Conservation (phyloP, 1,140 invertebrate genomes). For the Akabosia matsudoensis region DNA sequence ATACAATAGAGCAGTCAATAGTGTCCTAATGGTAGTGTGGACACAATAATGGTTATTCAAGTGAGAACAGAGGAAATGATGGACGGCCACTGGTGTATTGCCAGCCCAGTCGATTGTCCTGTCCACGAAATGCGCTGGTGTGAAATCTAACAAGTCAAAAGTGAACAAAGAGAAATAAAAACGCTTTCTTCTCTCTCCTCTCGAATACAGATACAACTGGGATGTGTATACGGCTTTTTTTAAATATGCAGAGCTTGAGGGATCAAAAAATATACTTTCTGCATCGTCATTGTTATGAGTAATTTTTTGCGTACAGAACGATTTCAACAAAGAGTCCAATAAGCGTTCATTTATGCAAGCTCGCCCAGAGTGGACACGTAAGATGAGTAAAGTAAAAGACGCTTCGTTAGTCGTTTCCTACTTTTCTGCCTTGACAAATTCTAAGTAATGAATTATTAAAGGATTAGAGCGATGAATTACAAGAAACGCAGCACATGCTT, state of each 20-base stretch:
- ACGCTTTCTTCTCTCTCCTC: neutral
- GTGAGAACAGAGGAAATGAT: neutral
- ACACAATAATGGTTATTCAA: neutral
- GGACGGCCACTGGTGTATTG: too few species aligned
- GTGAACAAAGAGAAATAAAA: neutral
- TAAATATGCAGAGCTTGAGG: neutral
- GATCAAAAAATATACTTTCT: too few species aligned
- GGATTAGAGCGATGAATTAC: too few species aligned
- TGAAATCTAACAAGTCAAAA: neutral
- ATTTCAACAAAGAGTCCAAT: neutral
- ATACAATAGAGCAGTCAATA: neutral
- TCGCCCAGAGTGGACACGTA: neutral
- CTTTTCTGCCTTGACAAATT: neutral
- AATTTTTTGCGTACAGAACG: neutral
- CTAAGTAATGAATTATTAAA: too few species aligned
- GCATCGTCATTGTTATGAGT: conserved; percentile 1
- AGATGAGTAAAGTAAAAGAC: neutral
- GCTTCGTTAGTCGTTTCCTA: neutral
- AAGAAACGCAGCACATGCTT: too few species aligned
- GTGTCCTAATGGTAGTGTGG: neutral
- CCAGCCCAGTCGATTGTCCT: neutral
- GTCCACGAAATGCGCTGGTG: neutral
- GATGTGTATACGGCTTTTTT: neutral
- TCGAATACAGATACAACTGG: neutral
- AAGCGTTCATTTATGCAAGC: neutral